These are phyloP conservation scores for Parnassius orleans DNA, from an alignment of 2,888 invertebrate genomes.

Conservation along the genomic window DNA sequence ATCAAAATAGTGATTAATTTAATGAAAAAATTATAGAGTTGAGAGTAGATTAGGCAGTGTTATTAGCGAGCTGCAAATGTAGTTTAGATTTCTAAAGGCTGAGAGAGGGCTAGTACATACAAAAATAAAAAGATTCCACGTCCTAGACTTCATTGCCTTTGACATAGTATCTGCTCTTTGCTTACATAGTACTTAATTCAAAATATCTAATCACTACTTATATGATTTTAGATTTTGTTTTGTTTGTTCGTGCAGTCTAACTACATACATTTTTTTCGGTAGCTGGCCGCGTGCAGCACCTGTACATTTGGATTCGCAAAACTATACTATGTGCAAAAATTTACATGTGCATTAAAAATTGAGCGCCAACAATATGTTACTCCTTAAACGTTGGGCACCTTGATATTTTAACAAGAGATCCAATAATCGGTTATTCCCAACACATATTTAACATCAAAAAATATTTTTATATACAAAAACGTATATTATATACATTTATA, in stretches of 20 bases:
- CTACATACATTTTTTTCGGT: slow-evolving; percentile 63
- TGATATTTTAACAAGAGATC: not conserved
- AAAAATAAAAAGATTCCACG: slow-evolving; percentile 49
- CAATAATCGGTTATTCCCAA: too few species aligned
- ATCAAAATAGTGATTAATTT: slow-evolving; percentile 56
- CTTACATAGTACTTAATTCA: slow-evolving; percentile 43
- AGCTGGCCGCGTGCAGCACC: slow-evolving; percentile 77
- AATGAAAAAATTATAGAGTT: slow-evolving; percentile 65
- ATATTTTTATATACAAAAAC: too few species aligned
- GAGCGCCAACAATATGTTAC: slow-evolving; percentile 65
- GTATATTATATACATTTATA: too few species aligned
- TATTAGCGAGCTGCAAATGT: slow-evolving; percentile 72
- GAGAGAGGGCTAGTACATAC: slow-evolving; percentile 41
- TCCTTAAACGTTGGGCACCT: slow-evolving; percentile 35
- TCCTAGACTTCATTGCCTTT: slow-evolving; percentile 45
- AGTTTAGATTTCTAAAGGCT: slow-evolving; percentile 36
- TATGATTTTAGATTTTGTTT: slow-evolving; percentile 39
- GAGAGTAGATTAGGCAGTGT: slow-evolving; percentile 78
- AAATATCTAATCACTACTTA: slow-evolving; percentile 42
- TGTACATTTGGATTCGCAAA: slow-evolving; percentile 50
- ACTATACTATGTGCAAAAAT: slow-evolving; percentile 63
- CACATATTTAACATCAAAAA: too few species aligned
- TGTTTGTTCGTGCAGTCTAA: slow-evolving; percentile 56
- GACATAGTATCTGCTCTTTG: slow-evolving; percentile 64
- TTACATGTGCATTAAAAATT: slow-evolving; percentile 66